A percentile compares a stretch with the other conserved stretches of the same genome.
Evolutionary conservation across 2,797 vertebrate species (phyloP).

Genomic region (Anguilla marmorata): DNA sequence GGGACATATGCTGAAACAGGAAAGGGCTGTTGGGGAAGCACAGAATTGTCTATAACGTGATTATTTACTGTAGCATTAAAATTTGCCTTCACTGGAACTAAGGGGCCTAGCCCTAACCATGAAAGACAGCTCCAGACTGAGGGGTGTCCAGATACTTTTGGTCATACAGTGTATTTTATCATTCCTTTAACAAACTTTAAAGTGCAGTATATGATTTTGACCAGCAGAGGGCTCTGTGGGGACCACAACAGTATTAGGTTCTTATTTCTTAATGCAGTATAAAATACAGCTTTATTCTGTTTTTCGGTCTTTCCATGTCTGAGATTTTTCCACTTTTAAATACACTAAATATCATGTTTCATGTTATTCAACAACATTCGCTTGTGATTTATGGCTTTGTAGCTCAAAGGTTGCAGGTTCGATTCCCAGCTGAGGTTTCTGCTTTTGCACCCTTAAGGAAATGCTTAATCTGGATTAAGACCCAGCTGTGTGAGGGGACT

Average conservation of each 20-base stretch:
- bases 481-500: too few relatives aligned
- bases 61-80: background rate
- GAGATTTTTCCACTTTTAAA: background rate
- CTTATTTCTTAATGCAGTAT: background rate
- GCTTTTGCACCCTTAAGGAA: too few relatives aligned
- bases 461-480: background rate
- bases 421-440: background rate
- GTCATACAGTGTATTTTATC: background rate
- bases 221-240: slow-evolving; percentile 42
- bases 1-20: too few relatives aligned
- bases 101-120: too few relatives aligned
- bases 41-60: background rate
- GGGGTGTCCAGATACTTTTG: background rate
- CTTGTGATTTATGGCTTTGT: background rate
- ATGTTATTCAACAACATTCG: background rate
- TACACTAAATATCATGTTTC: background rate
- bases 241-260: background rate
- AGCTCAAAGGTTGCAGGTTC: background rate
- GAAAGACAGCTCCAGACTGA: too few relatives aligned
- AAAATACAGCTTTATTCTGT: background rate
- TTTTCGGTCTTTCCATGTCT: background rate
- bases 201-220: background rate
- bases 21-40: too few relatives aligned
- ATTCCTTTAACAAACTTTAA: background rate
- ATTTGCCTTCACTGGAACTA: too few relatives aligned